Conservation (phyloP, 30 jellyfish, hydroid and myxozoan species). For the Hydractinia symbiolongicarpus region DNA sequence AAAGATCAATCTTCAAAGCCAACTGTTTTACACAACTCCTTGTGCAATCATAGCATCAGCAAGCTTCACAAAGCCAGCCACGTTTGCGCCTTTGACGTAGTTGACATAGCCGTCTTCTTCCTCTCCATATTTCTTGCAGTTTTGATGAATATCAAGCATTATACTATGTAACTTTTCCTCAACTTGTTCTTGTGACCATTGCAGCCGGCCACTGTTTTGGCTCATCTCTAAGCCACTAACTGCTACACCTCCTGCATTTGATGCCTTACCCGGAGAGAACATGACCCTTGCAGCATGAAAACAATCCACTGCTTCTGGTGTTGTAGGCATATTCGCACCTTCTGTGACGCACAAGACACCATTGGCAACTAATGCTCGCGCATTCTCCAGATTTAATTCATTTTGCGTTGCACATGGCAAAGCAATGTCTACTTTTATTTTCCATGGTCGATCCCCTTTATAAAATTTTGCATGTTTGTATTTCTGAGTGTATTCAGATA, state of each 20-base stretch:
- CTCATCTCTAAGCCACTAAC: slow-evolving; percentile 94
- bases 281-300: slow-evolving; percentile 46
- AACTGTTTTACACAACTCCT: slow-evolving; percentile 47
- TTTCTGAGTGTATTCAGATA: slow-evolving; percentile 49
- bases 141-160: slow-evolving; percentile 58
- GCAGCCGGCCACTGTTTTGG: slow-evolving; percentile 74
- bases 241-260: slow-evolving; percentile 94
- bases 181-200: slow-evolving; percentile 71
- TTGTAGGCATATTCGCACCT: slow-evolving; percentile 95
- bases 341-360: slow-evolving; percentile 80
- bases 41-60: slow-evolving; percentile 82
- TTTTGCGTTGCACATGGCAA: slow-evolving; percentile 90
- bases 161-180: slow-evolving; percentile 58
- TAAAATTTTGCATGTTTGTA: slow-evolving; percentile 28
- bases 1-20: too few relatives aligned
- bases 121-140: slow-evolving; percentile 54
- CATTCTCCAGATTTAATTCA: slow-evolving; percentile 57
- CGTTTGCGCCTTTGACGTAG: slow-evolving; percentile 77
- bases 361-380: slow-evolving; percentile 48
- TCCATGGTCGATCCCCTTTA: slow-evolving; percentile 77
- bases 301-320: slow-evolving; percentile 70
- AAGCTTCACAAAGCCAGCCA: slow-evolving; percentile 76
- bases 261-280: slow-evolving; percentile 91
- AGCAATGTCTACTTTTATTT: slow-evolving; percentile 66
- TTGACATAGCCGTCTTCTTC: slow-evolving; percentile 39